Evolutionary conservation across 2,888 invertebrate genomes (phyloP), one percentile per base, ranked within the genome.

Genomic region (Phaonia tiefii): DNA sequence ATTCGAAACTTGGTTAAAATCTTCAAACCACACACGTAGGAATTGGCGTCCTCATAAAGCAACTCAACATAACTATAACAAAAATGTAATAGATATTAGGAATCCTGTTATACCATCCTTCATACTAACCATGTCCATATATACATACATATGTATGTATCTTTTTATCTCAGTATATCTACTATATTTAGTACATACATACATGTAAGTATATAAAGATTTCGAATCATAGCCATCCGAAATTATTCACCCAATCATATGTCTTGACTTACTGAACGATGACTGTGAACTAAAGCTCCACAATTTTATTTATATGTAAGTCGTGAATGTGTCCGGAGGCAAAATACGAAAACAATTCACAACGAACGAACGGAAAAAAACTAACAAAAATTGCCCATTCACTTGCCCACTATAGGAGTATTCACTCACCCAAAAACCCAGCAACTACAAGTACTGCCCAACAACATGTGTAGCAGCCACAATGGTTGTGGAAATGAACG

Each of bases 341-440:
- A 82, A 83, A 84, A 75, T 85, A 67, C 60, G 49, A 51, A 63
- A 65, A 44, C 15, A 15, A 82, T 69, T 44, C 13, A 56, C 25
- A 39, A 44, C 39, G 31, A 8, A 31, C 31, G 31, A 67, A 60
- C 31, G 58, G 70, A 54, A 73, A 42, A 44, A n/a, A 22, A 60
- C 22, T 51, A 56, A 51, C 58, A 67, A 69, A 51, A 77, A 80
- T 84, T 85, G 83, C 87, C 86, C 87, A 87, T 88, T 88, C 87
- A 87, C 78, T 80, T 79, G 81, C 79, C 72, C 42, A 71, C 49
- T n/a, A n/a, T n/a, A n/a, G n/a, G 39, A 67, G 37, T 60, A 75
- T 79, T 60, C 56, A 65, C 31, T 31, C 31, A 31, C 31, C 31
- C 31, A 31, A 31, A 31, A 3, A 5, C 63, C 67, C 80, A 65